A percentile compares a stretch with the other conserved stretches of the same genome.
Evolutionary conservation across 2,888 invertebrate genomes (phyloP).

Genomic region (Gortyna flavago): DNA sequence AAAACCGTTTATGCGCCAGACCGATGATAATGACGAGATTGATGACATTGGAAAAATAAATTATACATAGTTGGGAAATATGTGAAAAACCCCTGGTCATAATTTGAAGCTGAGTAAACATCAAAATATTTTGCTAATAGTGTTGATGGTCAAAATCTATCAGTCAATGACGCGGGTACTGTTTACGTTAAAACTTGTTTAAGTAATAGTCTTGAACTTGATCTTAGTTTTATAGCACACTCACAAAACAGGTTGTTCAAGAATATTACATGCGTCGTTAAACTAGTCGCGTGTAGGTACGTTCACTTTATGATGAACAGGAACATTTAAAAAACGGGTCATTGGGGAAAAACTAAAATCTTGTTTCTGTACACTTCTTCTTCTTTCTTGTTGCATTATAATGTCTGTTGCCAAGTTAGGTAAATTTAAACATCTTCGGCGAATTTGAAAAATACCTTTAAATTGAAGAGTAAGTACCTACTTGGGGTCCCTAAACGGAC

Average conservation of each 20-base stretch:
- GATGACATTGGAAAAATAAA: conserved; percentile 16
- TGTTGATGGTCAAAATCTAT: conserved; percentile 3
- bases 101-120: conserved; percentile 11
- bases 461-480: too few relatives aligned
- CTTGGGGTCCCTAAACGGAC: not conserved
- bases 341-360: conserved; percentile 21
- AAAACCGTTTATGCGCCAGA: too few relatives aligned
- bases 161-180: conserved; percentile 26
- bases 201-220: conserved; percentile 48
- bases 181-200: conserved; percentile 40
- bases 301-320: not conserved
- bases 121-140: conserved; percentile 13
- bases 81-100: conserved; percentile 4
- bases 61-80: conserved; percentile 2
- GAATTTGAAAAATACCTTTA: not conserved
- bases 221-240: conserved; percentile 36
- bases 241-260: conserved; percentile 36
- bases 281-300: conserved; percentile 3
- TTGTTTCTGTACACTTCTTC: not conserved
- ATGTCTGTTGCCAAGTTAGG: too few relatives aligned
- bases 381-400: not conserved
- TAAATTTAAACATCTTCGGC: not conserved
- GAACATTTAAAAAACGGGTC: not conserved
- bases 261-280: conserved; percentile 2
- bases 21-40: not conserved